Base-by-base conservation (phyloP, 2,797 vertebrate species). In the Threskiornis aethiopicus region DNA sequence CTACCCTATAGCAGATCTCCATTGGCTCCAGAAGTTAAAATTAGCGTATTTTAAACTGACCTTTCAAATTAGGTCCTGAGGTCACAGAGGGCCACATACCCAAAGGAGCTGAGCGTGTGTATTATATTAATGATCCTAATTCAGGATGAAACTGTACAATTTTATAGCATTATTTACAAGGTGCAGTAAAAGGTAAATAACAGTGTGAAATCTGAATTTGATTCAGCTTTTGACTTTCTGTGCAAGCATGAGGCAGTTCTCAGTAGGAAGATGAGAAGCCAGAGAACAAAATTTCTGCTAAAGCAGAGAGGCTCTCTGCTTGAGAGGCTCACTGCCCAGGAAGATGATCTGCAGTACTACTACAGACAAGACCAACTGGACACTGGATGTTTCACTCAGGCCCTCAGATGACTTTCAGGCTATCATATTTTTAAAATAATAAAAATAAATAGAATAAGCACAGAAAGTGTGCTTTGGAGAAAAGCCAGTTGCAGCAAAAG, bases 401-500 rank as follows among this genome's bases (percentile, higher is more conserved):
- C 31, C 54, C 33, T 39, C 61, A 31, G 24, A 76, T 44, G 28
- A 59, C 54, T 79, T 84, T 69, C 61, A 91, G 37, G 41, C 20
- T 54, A 28, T 52, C 55, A 37, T 22, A 83, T 52, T 84, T 89
- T 67, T 31, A 3, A 93, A 93, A 81, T 46, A 76, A 85, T 42
- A 85, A 87, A 78, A 88, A 75, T 28, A 75, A 87, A 67, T 2
- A 79, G 42, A 93, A 67, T 39, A 78, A 82, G 35, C 35, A 90
- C 57, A 89, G 44, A 84, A 90, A 91, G 44, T 10, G 41, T 87
- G 64, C 33, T 89, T 92, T 92, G 90, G 89, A 95, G 35, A 89
- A 94, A 86, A 93, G 82, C 65, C 79, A 94, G 72, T 15, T 67
- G 64, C 37, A 93, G 82, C 76, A 90, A 65, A 91, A 95, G 69